Base-by-base conservation (phyloP, 2,888 invertebrate genomes). In the Perizoma affinitatum region DNA sequence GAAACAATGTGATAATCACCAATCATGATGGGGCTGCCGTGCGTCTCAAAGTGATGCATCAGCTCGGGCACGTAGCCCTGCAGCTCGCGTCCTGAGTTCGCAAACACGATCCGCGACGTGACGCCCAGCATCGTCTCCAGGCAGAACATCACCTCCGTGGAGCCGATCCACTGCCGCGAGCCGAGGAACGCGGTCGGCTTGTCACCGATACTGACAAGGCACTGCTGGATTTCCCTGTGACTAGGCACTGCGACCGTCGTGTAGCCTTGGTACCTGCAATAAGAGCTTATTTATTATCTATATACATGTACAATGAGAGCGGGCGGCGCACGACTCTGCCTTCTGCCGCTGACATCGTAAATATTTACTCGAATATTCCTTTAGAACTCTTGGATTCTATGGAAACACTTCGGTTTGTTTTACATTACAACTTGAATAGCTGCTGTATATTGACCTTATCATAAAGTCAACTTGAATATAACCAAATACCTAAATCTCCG, bases 11-110 rank as follows among this genome's bases (percentile, higher is more conserved):
- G 22, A 22, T 22, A 22, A 22, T 88, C 86, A 95, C 99, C 99
- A 74, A 99, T 99, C 99, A 99, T 99, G 61, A 99, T 94, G 33
- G 99, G 99, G 36, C 98, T 97, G 53, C 99, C 99, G 76, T 98
- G 96, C 47, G 94, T 96, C 73, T 96, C 94, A 83, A 99, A 99
- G 93, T 99, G 99, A 80, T 96, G 94, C 4, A 96, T 93, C 66
- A 99, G 89, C 78, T 98, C 97, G 35, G 96, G 94, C 5, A 96
- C 97, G 78, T 96, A 95, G 38, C 93, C 93, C 5, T 94, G 93
- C 84, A 99, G 87, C 74, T 99, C 98, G 40, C 95, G 94, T 6
- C 99, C 99, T 22, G 95, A 96, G 71, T 95, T 95, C 0, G 98
- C 97, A 76, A 96, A 96, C 65, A 98, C 91, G 68, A 99, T 97